These are phyloP conservation scores for Camarhynchus parvulus DNA, from an alignment of 2,113 vertebrate species.

Conservation along the genomic window DNA sequence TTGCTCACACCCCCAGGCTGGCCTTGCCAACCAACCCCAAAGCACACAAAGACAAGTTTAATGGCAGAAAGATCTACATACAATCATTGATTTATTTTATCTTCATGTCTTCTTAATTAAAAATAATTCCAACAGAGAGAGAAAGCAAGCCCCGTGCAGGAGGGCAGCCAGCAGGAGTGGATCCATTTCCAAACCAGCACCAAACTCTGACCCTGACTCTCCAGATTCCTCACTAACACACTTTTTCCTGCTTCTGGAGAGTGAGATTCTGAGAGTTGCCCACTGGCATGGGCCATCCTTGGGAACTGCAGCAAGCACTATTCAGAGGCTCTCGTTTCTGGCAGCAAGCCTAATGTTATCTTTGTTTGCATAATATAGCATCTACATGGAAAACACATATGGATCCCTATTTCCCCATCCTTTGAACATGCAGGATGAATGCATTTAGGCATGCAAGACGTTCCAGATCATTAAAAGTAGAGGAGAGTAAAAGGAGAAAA, in stretches of 20 bases:
- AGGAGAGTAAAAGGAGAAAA: not conserved
- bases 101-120: not conserved
- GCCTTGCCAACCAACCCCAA: not conserved
- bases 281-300: not conserved
- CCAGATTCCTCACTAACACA: not conserved
- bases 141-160: not conserved
- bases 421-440: not conserved
- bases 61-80: not conserved
- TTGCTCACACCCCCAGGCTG: not conserved
- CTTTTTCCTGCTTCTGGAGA: not conserved
- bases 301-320: not conserved
- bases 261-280: not conserved
- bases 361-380: conserved; percentile 5
- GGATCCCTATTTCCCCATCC: not conserved
- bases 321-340: not conserved
- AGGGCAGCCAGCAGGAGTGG: not conserved
- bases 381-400: conserved; percentile 21
- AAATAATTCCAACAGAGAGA: not conserved
- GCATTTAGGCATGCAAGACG: not conserved
- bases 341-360: not conserved
- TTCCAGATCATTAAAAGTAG: conserved; percentile 2
- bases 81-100: not conserved
- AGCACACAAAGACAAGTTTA: not conserved
- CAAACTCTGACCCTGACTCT: not conserved
- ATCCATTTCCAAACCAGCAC: not conserved